Evolutionary conservation across 2,797 vertebrate species (phyloP), one percentile per base, ranked within the genome.

Genomic region (Sciaenops ocellatus): DNA sequence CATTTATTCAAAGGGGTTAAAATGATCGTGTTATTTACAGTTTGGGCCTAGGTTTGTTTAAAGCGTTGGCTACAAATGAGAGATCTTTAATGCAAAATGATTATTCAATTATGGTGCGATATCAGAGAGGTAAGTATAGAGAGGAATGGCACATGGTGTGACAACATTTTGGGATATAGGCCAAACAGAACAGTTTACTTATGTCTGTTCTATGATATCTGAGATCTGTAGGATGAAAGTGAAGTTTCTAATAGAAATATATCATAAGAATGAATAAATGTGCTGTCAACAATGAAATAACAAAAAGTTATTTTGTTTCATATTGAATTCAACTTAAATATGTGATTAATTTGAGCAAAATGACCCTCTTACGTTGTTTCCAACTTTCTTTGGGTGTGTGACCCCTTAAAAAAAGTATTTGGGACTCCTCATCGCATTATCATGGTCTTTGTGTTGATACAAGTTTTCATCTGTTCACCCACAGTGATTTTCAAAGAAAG

Each of bases 1-100:
- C 16, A 1, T 48, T n/a, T 22, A 60, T 46, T 63, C 78, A 17
- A 34, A 34, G 34, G 82, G 76, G 81, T 90, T 86, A 16, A 42
- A 44, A 60, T n/a, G 1, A 28, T 5, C 16, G 0, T 38, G 60
- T 42, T 6, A 4, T 20, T 12, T 28, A 44, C 5, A 13, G 38
- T 48, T 5, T 3, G 0, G 5, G 18, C 7, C 51, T 5, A 5
- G 34, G 3, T n/a, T 18, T n/a, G 26, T 47, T 22, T 28, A 26
- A 47, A 44, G 2, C 4, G 2, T 1, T 20, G 6, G 6, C 13
- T 46, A 5, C 30, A 30, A 17, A 50, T 69, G 0, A 6, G 15
- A 1, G n/a, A 2, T n/a, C 62, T 55, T 56, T 6, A 9, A 34
- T 18, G 5, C 12, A 3, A 5, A 68, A n/a, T 3, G 15, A 30